Evolutionary conservation across 2,888 invertebrate genomes (phyloP).

Genomic region (Drosophila kanekoi): DNA sequence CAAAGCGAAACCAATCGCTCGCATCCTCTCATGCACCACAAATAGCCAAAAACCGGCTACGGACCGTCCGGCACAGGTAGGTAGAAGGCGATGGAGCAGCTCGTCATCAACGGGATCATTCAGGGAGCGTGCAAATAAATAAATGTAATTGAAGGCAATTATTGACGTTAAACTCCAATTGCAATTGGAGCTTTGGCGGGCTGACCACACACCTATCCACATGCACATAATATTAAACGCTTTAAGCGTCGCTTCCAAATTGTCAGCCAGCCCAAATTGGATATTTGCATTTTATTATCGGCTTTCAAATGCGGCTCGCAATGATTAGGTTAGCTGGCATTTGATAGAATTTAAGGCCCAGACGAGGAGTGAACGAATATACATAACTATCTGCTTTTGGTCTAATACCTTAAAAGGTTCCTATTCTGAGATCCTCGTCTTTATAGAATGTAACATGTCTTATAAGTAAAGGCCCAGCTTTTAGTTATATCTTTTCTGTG

Average conservation of each 20-base stretch:
- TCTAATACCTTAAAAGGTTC: too few relatives aligned
- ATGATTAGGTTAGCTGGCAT: slow-evolving; percentile 36
- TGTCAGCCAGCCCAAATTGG: slow-evolving; percentile 40
- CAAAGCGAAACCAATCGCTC: slow-evolving; percentile 77
- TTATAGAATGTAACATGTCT: too few relatives aligned
- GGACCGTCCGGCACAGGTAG: slow-evolving; percentile 43
- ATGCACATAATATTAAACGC: slow-evolving; percentile 46
- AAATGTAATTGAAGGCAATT: slow-evolving; percentile 81
- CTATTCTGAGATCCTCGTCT: too few relatives aligned
- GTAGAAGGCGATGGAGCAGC: background rate
- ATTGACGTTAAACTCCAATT: slow-evolving; percentile 73
- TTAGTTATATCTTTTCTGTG: background rate
- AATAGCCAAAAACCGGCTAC: slow-evolving; percentile 50
- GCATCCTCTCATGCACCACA: slow-evolving; percentile 42
- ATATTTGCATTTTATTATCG: slow-evolving; percentile 55
- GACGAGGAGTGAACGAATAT: background rate
- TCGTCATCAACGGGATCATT: slow-evolving; percentile 15
- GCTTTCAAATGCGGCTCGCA: slow-evolving; percentile 27
- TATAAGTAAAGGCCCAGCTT: too few relatives aligned
- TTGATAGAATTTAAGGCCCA: slow-evolving; percentile 18
- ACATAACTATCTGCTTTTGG: background rate
- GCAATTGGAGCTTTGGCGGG: slow-evolving; percentile 55
- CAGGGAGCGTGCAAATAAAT: slow-evolving; percentile 72
- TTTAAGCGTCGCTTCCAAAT: slow-evolving; percentile 48
- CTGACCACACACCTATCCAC: slow-evolving; percentile 34